Base-by-base conservation (phyloP, 1,140 invertebrate species). In the Monochamus saltuarius region DNA sequence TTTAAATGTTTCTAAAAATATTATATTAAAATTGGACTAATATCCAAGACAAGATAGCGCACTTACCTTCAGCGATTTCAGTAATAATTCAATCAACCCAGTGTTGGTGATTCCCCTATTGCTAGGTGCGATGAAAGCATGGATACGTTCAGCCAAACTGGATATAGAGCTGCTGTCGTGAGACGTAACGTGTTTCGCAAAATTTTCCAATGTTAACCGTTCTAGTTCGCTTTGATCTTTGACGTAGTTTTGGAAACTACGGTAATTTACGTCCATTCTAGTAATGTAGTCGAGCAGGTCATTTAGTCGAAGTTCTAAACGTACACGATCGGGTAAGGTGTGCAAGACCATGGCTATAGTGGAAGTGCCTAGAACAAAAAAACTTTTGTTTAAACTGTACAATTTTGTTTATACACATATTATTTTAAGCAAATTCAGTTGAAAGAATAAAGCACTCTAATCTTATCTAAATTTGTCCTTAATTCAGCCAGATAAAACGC, bases 111-210 rank as follows among this genome's bases (percentile, higher is more conserved):
- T 29, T 14, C 77, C 75, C 0, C 68, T 67, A 11, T 77, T 69
- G 0, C 76, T 69, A 0, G 85, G 81, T 2, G 80, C 78, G 2
- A 85, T 71, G 1, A 85, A 77, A 1, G 81, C 75, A 69, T 90
- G 85, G 10, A 91, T 79, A 1, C 83, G 79, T 65, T 88, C 84
- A 45, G 91, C 71, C n/a, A 89, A 65, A 56, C 82, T 82, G 13
- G 83, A 80, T 22, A 90, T 73, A 1, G 86, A 85, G 34, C 82
- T 78, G 0, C 82, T 72, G 59, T 82, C 82, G 40, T 87, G 84
- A 0, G 86, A 85, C 0, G 89, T 83, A 6, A 84, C 85, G 70
- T 79, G 82, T 39, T 77, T 76, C 0, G 88, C 87, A 64, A 90
- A 90, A 64, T 86, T 83, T 65, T 87, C 75, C 22, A 90, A 66